A percentile compares a stretch with the other conserved stretches of the same genome.
Conservation (phyloP, 2,888 invertebrate species). For the Furcula furcula region DNA sequence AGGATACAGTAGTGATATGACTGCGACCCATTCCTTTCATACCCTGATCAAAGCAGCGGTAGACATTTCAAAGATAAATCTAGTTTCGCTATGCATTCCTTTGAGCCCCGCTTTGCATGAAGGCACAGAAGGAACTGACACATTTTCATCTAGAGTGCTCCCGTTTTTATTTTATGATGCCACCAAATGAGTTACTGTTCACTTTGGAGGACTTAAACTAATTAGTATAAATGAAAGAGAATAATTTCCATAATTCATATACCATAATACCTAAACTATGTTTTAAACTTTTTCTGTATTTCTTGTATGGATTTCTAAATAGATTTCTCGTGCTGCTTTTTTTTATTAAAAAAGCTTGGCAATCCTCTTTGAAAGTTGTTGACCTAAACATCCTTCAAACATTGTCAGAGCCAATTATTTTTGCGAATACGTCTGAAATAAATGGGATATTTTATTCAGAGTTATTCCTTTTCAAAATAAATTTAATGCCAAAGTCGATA, state of each 20-base stretch:
- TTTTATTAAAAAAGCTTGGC: slow-evolving; percentile 23
- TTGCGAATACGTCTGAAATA: slow-evolving; percentile 16
- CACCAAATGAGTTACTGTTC: no score
- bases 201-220: no score
- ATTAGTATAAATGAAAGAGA: no score
- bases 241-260: no score
- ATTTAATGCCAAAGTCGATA: background rate
- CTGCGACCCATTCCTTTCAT: background rate
- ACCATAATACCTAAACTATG: no score
- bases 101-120: background rate
- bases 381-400: slow-evolving; percentile 26
- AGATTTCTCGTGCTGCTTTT: no score
- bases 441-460: slow-evolving; percentile 14
- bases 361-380: slow-evolving; percentile 21
- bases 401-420: slow-evolving; percentile 28
- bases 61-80: background rate
- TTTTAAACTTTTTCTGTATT: no score
- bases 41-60: background rate
- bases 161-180: no score
- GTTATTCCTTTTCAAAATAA: background rate
- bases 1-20: no score
- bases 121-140: background rate
- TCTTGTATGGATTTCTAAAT: no score
- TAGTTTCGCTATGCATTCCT: background rate
- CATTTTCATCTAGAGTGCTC: background rate